phyloP scores from a whole-genome alignment of 2,888 invertebrate genomes.

The Pseudococcus jackbeardsleyi region DNA sequence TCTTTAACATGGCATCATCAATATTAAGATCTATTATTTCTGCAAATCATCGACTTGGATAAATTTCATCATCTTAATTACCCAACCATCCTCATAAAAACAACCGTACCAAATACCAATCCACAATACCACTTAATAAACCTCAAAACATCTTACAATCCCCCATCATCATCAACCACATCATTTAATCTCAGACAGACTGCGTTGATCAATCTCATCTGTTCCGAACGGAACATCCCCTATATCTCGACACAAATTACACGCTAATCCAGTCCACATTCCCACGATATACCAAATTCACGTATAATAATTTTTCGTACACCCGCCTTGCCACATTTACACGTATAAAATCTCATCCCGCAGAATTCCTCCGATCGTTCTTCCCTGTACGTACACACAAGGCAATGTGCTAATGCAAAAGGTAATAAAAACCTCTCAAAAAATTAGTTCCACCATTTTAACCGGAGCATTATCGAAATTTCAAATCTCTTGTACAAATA shows the following conservation, averaged over 20 bases:
- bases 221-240: not conserved
- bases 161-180: no score
- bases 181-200: not conserved
- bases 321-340: not conserved
- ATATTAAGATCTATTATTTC: no score
- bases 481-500: conserved; percentile 28
- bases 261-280: not conserved
- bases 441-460: conserved; percentile 51
- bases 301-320: conserved; percentile 21
- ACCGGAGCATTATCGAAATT: conserved; percentile 24
- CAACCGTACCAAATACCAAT: no score
- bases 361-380: not conserved
- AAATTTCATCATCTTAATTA: no score
- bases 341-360: not conserved
- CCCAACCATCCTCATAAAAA: no score
- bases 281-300: conserved; percentile 29
- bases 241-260: not conserved
- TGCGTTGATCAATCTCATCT: conserved; percentile 5
- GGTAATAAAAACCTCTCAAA: conserved; percentile 28
- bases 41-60: no score
- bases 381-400: not conserved
- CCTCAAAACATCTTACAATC: not conserved
- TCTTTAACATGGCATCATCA: no score
- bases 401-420: not conserved
- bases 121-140: not conserved